phyloP scores from a whole-genome alignment of 2,797 vertebrate genomes.

The Chaetophractus vellerosus region DNA sequence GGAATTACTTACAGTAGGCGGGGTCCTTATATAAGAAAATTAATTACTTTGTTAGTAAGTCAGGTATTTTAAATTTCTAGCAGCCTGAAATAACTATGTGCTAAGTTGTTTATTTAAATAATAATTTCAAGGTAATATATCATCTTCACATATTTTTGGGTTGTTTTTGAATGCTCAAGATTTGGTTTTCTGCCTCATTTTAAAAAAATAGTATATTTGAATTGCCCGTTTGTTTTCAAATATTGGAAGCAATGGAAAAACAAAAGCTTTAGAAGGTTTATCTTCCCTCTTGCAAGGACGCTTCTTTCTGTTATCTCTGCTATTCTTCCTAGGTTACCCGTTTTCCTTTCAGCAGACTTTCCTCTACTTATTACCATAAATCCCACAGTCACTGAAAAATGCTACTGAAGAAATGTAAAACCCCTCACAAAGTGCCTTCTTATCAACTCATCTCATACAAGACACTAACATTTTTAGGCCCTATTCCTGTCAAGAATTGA shows the following conservation, averaged over 20 bases:
- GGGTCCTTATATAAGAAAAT: constrained; percentile 61
- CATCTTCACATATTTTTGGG: neutral
- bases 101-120: neutral
- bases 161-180: neutral
- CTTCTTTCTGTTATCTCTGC: neutral
- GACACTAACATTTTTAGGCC: constrained; percentile 5
- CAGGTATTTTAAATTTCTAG: neutral
- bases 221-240: neutral
- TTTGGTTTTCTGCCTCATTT: constrained; percentile 17
- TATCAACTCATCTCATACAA: constrained; percentile 39
- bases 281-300: neutral
- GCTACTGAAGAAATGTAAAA: neutral
- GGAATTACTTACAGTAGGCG: constrained; percentile 50
- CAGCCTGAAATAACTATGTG: constrained; percentile 6
- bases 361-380: neutral
- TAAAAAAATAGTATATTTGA: neutral
- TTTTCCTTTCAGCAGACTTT: constrained; percentile 1
- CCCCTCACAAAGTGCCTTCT: neutral
- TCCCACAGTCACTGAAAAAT: constrained; percentile 34
- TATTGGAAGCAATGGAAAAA: neutral
- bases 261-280: neutral
- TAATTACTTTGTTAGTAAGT: constrained; percentile 62
- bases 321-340: neutral
- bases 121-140: neutral
- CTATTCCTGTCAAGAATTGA: constrained; percentile 14